These are phyloP conservation scores for Lagorchestes hirsutus DNA, from an alignment of 2,797 vertebrate genomes.

Conservation along the genomic window DNA sequence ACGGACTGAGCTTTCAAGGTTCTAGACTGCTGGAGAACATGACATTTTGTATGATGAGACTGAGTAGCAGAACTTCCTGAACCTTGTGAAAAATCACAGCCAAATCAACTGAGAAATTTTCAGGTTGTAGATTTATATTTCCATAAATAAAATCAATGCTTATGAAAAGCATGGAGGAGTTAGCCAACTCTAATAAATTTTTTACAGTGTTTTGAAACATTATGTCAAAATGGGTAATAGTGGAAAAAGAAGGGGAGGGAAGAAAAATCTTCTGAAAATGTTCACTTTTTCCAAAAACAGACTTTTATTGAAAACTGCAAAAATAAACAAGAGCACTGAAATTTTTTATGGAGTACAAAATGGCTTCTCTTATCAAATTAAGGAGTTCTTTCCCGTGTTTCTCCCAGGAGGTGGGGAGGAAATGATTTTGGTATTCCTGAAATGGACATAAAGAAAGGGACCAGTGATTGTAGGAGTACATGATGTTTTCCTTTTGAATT, in stretches of 20 bases:
- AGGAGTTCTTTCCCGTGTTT: neutral
- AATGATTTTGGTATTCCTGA: neutral
- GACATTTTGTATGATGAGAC: no score
- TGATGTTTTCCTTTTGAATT: neutral
- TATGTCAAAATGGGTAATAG: neutral
- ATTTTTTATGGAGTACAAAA: conserved; percentile 35
- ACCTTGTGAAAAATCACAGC: neutral
- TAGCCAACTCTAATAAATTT: conserved; percentile 3
- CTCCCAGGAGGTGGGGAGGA: neutral
- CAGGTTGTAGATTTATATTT: neutral
- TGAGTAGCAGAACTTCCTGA: neutral
- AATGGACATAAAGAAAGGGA: neutral
- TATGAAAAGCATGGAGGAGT: neutral
- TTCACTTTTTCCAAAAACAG: conserved; percentile 53
- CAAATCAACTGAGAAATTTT: neutral
- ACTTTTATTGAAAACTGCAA: conserved; percentile 41
- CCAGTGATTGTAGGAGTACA: neutral
- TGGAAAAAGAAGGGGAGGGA: neutral
- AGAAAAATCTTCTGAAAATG: conserved; percentile 13
- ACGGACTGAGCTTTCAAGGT: neutral
- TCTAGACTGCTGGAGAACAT: no score
- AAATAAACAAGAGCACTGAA: neutral
- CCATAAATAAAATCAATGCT: conserved; percentile 13
- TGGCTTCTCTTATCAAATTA: neutral
- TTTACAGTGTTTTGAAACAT: neutral